Evolutionary conservation across 1,140 invertebrate species (phyloP).

Genomic region (Gerris buenoi): DNA sequence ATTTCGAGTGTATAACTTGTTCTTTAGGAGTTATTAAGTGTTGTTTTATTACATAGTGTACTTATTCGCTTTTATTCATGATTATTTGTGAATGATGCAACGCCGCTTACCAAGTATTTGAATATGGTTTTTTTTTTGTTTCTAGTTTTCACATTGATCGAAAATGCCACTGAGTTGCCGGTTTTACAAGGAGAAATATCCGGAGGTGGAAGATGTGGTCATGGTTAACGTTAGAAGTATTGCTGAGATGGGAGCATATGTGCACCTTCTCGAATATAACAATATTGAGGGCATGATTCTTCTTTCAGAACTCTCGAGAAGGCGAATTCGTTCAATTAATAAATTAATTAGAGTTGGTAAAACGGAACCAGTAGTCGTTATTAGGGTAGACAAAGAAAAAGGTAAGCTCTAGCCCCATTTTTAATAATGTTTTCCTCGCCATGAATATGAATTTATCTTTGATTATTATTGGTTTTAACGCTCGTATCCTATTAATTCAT

Average conservation of each 20-base stretch:
- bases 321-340: conserved; percentile 98
- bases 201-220: conserved; percentile 97
- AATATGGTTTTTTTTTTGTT: neutral
- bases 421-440: neutral
- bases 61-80: no score
- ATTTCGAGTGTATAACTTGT: no score
- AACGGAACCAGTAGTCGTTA: conserved; percentile 97
- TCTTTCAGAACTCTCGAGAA: conserved; percentile 86
- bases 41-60: no score
- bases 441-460: no score
- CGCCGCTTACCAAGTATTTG: neutral
- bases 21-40: no score
- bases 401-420: no score
- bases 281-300: conserved; percentile 97
- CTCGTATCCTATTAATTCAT: no score
- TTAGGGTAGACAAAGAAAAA: conserved; percentile 98
- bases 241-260: conserved; percentile 99
- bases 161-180: conserved; percentile 87
- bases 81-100: neutral
- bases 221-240: conserved; percentile 98
- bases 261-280: conserved; percentile 94
- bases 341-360: conserved; percentile 97
- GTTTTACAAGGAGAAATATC: conserved; percentile 95
- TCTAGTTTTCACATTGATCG: neutral
- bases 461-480: no score